Evolutionary conservation across 2,113 vertebrate species (phyloP).

Genomic region (Fregata magnificens): DNA sequence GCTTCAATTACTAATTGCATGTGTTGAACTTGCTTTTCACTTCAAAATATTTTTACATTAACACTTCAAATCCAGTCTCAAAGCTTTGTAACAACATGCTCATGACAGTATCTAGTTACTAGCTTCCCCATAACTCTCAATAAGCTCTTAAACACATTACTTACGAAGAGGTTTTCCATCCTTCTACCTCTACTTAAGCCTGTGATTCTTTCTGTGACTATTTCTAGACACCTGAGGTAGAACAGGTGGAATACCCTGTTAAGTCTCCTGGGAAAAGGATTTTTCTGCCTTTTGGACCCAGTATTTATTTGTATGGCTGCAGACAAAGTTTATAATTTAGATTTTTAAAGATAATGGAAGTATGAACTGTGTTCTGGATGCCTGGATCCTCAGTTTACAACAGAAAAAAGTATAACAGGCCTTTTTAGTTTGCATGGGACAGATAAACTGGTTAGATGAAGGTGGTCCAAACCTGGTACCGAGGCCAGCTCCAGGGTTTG

Average conservation of each 20-base stretch:
- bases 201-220: neutral
- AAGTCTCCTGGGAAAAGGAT: neutral
- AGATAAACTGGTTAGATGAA: neutral
- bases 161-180: neutral
- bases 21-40: neutral
- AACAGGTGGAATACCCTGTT: neutral
- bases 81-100: neutral
- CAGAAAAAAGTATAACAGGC: neutral
- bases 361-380: neutral
- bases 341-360: neutral
- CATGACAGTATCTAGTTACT: neutral
- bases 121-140: rapidly evolving
- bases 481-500: neutral
- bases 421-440: neutral
- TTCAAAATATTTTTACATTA: neutral
- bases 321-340: neutral
- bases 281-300: neutral
- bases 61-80: neutral
- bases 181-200: neutral
- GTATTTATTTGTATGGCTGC: neutral
- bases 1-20: neutral
- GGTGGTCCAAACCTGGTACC: neutral
- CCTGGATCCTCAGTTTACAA: neutral
- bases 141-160: neutral
- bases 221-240: neutral